A percentile compares a stretch with the other conserved stretches of the same genome.
phyloP scores from a whole-genome alignment of 2,113 vertebrate species.

The Recurvirostra avosetta region DNA sequence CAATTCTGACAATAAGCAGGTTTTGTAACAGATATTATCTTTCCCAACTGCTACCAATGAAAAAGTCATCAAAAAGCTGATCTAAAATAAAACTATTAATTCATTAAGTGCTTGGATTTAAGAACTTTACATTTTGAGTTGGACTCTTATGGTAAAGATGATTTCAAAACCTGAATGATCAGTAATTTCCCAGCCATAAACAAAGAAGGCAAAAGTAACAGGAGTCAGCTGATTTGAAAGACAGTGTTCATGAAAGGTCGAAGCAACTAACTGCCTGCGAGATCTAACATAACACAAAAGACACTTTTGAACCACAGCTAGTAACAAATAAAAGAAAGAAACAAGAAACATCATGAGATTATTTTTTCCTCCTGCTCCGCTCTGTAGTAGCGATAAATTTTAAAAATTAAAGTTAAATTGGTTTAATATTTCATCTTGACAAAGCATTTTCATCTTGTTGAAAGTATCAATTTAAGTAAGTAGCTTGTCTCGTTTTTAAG shows the following conservation, averaged over 20 bases:
- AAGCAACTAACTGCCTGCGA: neutral
- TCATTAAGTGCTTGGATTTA: neutral
- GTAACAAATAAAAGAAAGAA: neutral
- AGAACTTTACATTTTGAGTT: neutral
- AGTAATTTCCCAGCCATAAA: neutral
- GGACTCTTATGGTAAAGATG: neutral
- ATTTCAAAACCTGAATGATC: neutral
- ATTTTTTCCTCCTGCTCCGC: neutral
- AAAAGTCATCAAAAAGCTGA: neutral
- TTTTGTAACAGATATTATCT: neutral
- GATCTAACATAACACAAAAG: neutral
- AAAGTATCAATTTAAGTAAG: neutral
- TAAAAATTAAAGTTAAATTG: no score
- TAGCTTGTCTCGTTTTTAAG: neutral
- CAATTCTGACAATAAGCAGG: neutral
- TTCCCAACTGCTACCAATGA: neutral
- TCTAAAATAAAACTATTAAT: neutral
- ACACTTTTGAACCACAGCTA: neutral
- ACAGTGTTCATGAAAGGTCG: neutral
- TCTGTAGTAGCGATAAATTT: neutral
- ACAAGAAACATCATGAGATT: neutral
- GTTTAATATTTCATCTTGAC: neutral
- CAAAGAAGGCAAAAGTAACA: neutral
- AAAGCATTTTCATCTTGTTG: neutral
- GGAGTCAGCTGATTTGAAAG: constrained; percentile 2